These are phyloP conservation scores for Apamea crenata DNA, from an alignment of 2,888 invertebrate genomes.

Conservation along the genomic window DNA sequence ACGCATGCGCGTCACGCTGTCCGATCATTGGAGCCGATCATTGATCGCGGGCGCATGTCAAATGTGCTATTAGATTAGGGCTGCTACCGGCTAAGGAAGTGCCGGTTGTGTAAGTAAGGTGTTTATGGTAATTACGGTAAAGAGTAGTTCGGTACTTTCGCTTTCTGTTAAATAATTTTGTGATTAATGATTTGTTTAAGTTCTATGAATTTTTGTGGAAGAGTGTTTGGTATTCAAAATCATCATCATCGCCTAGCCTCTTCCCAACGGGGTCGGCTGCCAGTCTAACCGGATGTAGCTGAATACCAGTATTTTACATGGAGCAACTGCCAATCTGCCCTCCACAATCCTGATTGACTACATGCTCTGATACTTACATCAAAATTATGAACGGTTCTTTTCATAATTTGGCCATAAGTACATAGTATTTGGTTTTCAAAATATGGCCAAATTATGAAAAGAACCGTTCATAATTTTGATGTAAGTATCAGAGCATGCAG, in stretches of 20 bases:
- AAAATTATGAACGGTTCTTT: too few species aligned
- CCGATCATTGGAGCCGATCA: constrained; percentile 63
- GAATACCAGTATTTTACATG: not conserved
- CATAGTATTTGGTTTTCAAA: not conserved
- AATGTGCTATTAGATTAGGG: constrained; percentile 43
- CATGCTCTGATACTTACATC: too few species aligned
- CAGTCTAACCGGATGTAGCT: not conserved
- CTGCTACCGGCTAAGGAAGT: constrained; percentile 21
- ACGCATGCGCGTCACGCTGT: constrained; percentile 61
- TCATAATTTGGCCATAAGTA: not conserved
- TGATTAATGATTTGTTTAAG: not conserved
- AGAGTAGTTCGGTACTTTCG: not conserved
- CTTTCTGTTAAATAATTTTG: not conserved
- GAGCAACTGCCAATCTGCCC: not conserved
- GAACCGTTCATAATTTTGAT: not conserved
- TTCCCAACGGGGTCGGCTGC: not conserved
- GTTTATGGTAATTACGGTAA: constrained; percentile 9
- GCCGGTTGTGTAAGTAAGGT: constrained; percentile 6
- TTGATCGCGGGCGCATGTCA: constrained; percentile 59
- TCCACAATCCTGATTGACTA: not conserved
- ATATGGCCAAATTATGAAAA: too few species aligned
- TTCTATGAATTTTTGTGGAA: not conserved
- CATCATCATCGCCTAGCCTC: not conserved
- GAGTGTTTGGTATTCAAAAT: not conserved
- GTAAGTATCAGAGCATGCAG: constrained; percentile 5